Evolutionary conservation across 37 sponge, comb jelly and placozoan genomes (phyloP), one percentile per base, ranked within the genome.

Genomic region (Cliona cf. orientalis): DNA sequence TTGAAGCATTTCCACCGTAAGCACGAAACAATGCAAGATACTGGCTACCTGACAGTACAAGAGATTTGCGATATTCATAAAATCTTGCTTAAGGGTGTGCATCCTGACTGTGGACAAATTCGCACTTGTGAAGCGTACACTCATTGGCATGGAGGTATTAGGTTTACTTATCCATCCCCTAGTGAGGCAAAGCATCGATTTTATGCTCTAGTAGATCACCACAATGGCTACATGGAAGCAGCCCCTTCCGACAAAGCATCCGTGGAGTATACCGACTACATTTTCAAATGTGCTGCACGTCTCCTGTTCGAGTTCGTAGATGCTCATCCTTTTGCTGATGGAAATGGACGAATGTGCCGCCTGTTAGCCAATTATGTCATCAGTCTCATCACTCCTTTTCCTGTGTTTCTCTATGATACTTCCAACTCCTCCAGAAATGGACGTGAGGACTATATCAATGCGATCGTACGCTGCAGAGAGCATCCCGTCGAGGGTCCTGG

Each of bases 291-390:
- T 83, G 91, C 91, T 33, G 81, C 86, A 5, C 66, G 86, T 58
- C 45, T 85, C 12, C 46, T 84, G 32, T 90, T 84, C 41, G 25
- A 79, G 34, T 84, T 84, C 67, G 91, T 90, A 4, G 75, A 79
- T 74, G 39, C 71, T 23, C 91, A 90, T 53, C 91, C 86, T 36
- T 90, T 90, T 71, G 45, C 41, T 69, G 86, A 90, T 79, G 91
- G 91, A 37, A 90, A 90, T 80, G 91, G 91, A 11, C 85, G 91
- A 22, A 74, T 72, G 72, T 76, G 89, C 75, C 62, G 83, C n/a
- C 56, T 89, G 35, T 71, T 89, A 34, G 89, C 89, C 34, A 81
- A 77, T 46, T 71, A 82, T 41, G 64, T 82, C 1, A 19, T 82
- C 33, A 36, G 71, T n/a, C 37, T 71, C 57, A 75, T 82, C 66